Evolutionary conservation across 92 coral and sea anemone species (phyloP), one percentile per base, ranked within the genome.

Genomic region (Epizoanthus stellaris): DNA sequence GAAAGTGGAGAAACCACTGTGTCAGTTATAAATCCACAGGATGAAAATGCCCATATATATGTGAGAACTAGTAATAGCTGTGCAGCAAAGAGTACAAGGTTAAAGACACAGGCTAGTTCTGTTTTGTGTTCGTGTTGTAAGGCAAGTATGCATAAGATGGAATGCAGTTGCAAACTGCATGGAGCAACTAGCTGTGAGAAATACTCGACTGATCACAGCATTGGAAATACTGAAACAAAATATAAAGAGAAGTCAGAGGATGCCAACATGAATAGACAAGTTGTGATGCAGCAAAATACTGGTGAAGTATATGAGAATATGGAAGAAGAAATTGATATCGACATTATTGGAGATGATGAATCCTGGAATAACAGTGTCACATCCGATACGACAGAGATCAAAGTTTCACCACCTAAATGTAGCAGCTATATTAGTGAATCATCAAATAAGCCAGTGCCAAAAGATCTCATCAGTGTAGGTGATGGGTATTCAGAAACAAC

Each of bases 271-370:
- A 11, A 52, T 52, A 52, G 10, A 52, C 73, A 3, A 34, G 58
- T 10, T 34, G 82, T 45, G 9, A 45, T 45, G 49, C 49, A 45
- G 49, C 49, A 60, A n/a, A 60, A 6, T 9, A 12, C 57, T 3
- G 72, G 45, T 63, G 72, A 62, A 79, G 16, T 21, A 19, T 20
- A 60, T 6, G 61, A 62, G 58, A 43, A 39, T 13, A 12, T 23
- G 45, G 71, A 62, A 23, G 72, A 64, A 2, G 83, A 43, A 5
- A 43, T 63, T 79, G 71, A 62, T 42, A 42, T 79, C 17, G 83
- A 79, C 23, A 19, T 79, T 16, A 63, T 19, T 14, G 83, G 83
- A 39, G 59, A 43, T 42, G 59, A 79, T 47, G 83, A 17, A 63
- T 21, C 17, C 6, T 13, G 64, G 54, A 62, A 21, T 16, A 19